Percentiles rank a stretch among this genome's conserved stretches.
Evolutionary conservation across 2,797 vertebrate species (phyloP).

Genomic region (Gambusia yucatana): DNA sequence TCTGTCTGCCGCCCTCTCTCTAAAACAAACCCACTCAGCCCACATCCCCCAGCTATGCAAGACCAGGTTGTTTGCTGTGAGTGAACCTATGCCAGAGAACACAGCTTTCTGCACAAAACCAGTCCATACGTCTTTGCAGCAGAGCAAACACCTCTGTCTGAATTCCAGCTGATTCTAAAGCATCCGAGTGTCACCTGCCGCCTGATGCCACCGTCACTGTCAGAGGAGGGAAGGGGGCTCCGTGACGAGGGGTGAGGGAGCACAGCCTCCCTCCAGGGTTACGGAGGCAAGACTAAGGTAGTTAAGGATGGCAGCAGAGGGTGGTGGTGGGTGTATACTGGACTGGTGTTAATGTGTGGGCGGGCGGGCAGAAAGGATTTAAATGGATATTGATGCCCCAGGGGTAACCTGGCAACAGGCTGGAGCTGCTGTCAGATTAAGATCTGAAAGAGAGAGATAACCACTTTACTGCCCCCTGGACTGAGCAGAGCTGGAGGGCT

Average conservation of each 20-base stretch:
- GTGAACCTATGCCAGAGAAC: conserved; percentile 48
- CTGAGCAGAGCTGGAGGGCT: conserved; percentile 74
- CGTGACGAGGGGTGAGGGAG: conserved; percentile 15
- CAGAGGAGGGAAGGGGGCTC: conserved; percentile 16
- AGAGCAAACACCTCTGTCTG: conserved; percentile 29
- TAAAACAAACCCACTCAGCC: conserved; percentile 59
- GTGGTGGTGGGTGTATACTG: conserved; percentile 51
- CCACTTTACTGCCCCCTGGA: conserved; percentile 90
- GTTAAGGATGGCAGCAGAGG: conserved; percentile 37
- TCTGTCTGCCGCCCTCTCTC: conserved; percentile 48
- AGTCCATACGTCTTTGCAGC: background rate
- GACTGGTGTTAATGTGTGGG: conserved; percentile 75
- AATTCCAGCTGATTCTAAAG: conserved; percentile 59
- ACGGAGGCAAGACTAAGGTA: conserved; percentile 21
- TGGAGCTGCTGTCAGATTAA: conserved; percentile 95
- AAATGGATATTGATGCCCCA: conserved; percentile 80
- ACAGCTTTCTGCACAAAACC: conserved; percentile 23
- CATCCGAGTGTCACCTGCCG: conserved; percentile 66
- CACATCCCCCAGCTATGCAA: conserved; percentile 43
- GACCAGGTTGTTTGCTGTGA: conserved; percentile 34
- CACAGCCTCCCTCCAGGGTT: conserved; percentile 31
- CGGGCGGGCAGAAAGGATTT: conserved; percentile 77
- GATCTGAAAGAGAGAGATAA: conserved; percentile 95
- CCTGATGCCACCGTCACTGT: conserved; percentile 48
- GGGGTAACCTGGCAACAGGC: conserved; percentile 94